A percentile compares a stretch with the other conserved stretches of the same genome.
Conservation (phyloP, 2,113 vertebrate genomes). For the Taurulus bubalis region DNA sequence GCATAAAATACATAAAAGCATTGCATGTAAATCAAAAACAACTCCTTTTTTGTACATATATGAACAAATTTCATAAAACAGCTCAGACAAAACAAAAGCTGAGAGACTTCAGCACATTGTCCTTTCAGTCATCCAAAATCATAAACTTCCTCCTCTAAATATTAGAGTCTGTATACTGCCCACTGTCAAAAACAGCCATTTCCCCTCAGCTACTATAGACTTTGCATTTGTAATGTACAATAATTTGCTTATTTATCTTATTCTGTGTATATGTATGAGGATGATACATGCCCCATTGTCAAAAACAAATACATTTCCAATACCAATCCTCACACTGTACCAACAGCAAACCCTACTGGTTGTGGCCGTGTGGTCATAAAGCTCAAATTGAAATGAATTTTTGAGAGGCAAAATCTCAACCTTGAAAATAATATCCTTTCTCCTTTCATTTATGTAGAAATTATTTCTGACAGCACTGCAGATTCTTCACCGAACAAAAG, state of each 20-base stretch:
- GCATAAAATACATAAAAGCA: constrained; percentile 54
- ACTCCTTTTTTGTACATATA: constrained; percentile 11
- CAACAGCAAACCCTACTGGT: constrained; percentile 10
- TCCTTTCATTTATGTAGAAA: constrained; percentile 51
- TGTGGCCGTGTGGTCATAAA: constrained; percentile 10
- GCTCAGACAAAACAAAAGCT: constrained; percentile 10
- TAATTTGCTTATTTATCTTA: constrained; percentile 10
- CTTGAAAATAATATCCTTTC: constrained; percentile 43
- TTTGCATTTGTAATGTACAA: not conserved
- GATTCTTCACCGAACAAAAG: constrained; percentile 52
- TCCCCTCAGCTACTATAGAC: not conserved
- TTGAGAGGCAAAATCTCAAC: constrained; percentile 33
- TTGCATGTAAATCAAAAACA: constrained; percentile 34
- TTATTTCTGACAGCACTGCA: constrained; percentile 46
- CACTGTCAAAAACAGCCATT: constrained; percentile 12
- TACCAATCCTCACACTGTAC: not conserved
- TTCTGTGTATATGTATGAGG: constrained; percentile 2
- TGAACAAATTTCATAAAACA: constrained; percentile 12
- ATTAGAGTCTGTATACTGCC: not conserved
- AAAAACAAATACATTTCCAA: constrained; percentile 3
- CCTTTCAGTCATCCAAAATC: constrained; percentile 22
- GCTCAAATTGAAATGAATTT: constrained; percentile 23
- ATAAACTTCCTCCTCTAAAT: not conserved
- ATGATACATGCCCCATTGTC: not conserved
- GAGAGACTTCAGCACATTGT: constrained; percentile 21